Evolutionary conservation across 1,140 invertebrate species (phyloP).

Genomic region (Subanguina moxae): DNA sequence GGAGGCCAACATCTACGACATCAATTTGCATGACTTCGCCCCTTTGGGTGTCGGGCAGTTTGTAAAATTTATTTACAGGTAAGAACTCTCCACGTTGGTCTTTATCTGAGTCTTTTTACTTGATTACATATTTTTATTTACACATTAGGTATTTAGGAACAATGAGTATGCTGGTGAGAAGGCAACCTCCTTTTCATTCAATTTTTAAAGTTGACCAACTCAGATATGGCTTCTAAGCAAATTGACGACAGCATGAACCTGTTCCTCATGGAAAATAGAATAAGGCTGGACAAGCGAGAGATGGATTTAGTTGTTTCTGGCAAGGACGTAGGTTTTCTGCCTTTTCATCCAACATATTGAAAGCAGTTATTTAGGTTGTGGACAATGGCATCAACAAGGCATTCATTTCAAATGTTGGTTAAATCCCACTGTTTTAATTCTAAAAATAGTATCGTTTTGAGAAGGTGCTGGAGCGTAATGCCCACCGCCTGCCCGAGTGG

Average conservation of each 20-base stretch:
- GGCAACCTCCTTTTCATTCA: background rate
- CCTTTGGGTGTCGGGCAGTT: slow-evolving; percentile 40
- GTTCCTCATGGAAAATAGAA: slow-evolving; percentile 45
- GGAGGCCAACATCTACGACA: slow-evolving; percentile 47
- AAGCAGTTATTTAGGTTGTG: slow-evolving; percentile 30
- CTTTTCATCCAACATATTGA: background rate
- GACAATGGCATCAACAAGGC: slow-evolving; percentile 53
- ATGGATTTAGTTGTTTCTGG: slow-evolving; percentile 40
- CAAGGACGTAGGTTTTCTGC: slow-evolving; percentile 3
- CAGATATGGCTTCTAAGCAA: slow-evolving; percentile 45
- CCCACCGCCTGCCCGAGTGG: slow-evolving; percentile 41
- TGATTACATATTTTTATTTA: slow-evolving; percentile 14
- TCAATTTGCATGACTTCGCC: slow-evolving; percentile 50
- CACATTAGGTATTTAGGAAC: background rate
- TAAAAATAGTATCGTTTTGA: slow-evolving; percentile 12
- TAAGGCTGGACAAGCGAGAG: slow-evolving; percentile 46
- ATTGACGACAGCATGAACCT: slow-evolving; percentile 50
- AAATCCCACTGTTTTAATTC: slow-evolving; percentile 8
- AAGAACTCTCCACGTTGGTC: background rate
- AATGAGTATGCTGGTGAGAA: background rate
- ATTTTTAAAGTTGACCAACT: background rate
- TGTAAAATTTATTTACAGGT: slow-evolving; percentile 52
- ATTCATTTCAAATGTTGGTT: slow-evolving; percentile 38
- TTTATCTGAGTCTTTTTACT: too few species aligned
- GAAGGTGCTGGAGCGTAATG: slow-evolving; percentile 33